phyloP scores from a whole-genome alignment of 2,888 invertebrate genomes.

The Eristalis tenax region DNA sequence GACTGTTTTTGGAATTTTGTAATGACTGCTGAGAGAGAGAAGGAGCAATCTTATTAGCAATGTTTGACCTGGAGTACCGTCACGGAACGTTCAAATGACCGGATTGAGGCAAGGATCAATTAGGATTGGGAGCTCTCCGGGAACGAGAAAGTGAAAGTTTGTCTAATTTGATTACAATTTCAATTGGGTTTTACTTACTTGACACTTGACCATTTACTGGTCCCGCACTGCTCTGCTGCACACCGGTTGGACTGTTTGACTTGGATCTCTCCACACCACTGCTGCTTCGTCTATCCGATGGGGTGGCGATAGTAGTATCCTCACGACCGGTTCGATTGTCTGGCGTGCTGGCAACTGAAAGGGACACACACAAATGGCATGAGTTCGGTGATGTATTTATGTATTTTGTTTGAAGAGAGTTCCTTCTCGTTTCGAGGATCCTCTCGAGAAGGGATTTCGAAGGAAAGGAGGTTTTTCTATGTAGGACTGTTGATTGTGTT shows the following conservation, averaged over 20 bases:
- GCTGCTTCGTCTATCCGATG: slow-evolving; percentile 78
- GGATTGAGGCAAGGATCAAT: neutral
- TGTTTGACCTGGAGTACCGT: slow-evolving; percentile 15
- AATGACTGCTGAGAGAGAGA: neutral
- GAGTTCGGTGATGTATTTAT: slow-evolving; percentile 57
- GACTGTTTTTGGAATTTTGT: slow-evolving; percentile 11
- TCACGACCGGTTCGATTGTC: slow-evolving; percentile 85
- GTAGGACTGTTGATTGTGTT: neutral
- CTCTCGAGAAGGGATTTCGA: neutral
- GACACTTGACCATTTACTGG: slow-evolving; percentile 82
- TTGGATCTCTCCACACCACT: slow-evolving; percentile 82
- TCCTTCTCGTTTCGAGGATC: neutral
- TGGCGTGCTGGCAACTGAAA: slow-evolving; percentile 93
- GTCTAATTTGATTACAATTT: slow-evolving; percentile 51
- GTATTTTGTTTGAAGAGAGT: neutral
- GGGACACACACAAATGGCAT: slow-evolving; percentile 81
- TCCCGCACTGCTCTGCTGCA: slow-evolving; percentile 52
- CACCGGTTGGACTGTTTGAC: slow-evolving; percentile 76
- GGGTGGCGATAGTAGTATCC: slow-evolving; percentile 81
- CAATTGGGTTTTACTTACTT: slow-evolving; percentile 79
- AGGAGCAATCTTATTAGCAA: slow-evolving; percentile 46
- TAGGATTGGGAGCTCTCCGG: neutral
- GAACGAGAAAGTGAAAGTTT: neutral
- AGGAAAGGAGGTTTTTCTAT: neutral
- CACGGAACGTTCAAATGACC: slow-evolving; percentile 1